phyloP scores from a whole-genome alignment of 2,797 vertebrate genomes.

The Macropodus opercularis region DNA sequence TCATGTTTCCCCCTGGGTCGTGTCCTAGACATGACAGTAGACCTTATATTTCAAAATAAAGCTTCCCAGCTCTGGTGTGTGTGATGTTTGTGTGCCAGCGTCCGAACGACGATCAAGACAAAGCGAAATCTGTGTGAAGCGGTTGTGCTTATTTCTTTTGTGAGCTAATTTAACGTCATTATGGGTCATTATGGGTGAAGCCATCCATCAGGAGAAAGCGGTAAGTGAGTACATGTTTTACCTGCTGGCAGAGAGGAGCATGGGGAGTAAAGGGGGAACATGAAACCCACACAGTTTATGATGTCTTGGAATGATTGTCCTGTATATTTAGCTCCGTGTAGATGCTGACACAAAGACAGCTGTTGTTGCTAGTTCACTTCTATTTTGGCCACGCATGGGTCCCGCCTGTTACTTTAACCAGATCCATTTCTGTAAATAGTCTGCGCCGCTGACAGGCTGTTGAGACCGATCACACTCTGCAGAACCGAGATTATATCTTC shows the following conservation, averaged over 20 bases:
- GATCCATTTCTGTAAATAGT: conserved; percentile 72
- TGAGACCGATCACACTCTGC: conserved; percentile 44
- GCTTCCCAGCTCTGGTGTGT: conserved; percentile 17
- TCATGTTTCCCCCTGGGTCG: conserved; percentile 70
- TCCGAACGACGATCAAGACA: conserved; percentile 53
- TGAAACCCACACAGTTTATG: conserved; percentile 36
- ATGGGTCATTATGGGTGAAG: neutral
- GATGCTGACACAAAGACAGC: conserved; percentile 76
- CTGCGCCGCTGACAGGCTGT: conserved; percentile 51
- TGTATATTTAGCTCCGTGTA: conserved; percentile 72
- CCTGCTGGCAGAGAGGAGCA: neutral
- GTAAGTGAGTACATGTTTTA: neutral
- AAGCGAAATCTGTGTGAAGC: conserved; percentile 52
- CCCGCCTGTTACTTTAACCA: conserved; percentile 57
- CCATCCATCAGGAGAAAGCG: neutral
- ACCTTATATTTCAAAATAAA: conserved; percentile 66
- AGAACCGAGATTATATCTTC: conserved; percentile 52
- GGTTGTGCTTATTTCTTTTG: conserved; percentile 58
- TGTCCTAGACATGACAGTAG: conserved; percentile 69
- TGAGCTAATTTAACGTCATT: conserved; percentile 34
- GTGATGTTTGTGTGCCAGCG: conserved; percentile 36
- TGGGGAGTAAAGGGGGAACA: conserved; percentile 9
- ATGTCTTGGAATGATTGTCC: conserved; percentile 72
- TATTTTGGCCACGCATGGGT: conserved; percentile 62
- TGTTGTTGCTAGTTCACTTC: conserved; percentile 71